phyloP scores from a whole-genome alignment of 2,888 invertebrate species.

The Dryocosmus kuriphilus region DNA sequence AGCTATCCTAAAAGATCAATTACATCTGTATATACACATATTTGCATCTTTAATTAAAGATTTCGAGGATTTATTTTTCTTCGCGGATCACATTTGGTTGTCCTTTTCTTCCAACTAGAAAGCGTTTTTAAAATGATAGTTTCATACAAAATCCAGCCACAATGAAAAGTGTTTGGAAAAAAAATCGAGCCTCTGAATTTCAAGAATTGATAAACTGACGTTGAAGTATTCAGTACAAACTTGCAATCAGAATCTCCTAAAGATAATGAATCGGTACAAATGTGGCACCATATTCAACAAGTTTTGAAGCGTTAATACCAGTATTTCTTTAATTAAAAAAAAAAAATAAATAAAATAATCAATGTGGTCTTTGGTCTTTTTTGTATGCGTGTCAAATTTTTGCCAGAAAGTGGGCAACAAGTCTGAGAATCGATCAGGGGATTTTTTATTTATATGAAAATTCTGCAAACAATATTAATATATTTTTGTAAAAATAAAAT shows the following conservation, averaged over 20 bases:
- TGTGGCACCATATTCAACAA: slow-evolving; percentile 57
- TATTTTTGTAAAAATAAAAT: slow-evolving; percentile 48
- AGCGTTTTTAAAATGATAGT: slow-evolving; percentile 51
- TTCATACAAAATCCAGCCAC: slow-evolving; percentile 35
- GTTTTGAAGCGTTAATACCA: not conserved
- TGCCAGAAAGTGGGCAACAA: not conserved
- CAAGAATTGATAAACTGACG: slow-evolving; percentile 1
- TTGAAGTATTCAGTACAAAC: slow-evolving; percentile 43
- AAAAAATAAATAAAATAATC: too few relatives aligned
- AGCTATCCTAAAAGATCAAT: slow-evolving; percentile 24
- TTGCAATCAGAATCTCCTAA: slow-evolving; percentile 67
- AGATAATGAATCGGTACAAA: slow-evolving; percentile 46
- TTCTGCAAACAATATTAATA: slow-evolving; percentile 43
- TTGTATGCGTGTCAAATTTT: not conserved
- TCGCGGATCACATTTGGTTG: slow-evolving; percentile 4
- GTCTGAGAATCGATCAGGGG: slow-evolving; percentile 1
- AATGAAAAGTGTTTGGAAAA: not conserved
- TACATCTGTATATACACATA: slow-evolving; percentile 32
- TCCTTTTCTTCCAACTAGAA: slow-evolving; percentile 40
- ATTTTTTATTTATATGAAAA: not conserved
- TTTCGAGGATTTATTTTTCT: slow-evolving; percentile 12
- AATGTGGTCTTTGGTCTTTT: slow-evolving; percentile 9
- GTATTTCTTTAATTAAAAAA: not conserved
- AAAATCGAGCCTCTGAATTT: not conserved
- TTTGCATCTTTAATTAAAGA: slow-evolving; percentile 44